These are phyloP conservation scores for Brachionus koreanus DNA, from an alignment of 1,140 invertebrate species.

Conservation along the genomic window DNA sequence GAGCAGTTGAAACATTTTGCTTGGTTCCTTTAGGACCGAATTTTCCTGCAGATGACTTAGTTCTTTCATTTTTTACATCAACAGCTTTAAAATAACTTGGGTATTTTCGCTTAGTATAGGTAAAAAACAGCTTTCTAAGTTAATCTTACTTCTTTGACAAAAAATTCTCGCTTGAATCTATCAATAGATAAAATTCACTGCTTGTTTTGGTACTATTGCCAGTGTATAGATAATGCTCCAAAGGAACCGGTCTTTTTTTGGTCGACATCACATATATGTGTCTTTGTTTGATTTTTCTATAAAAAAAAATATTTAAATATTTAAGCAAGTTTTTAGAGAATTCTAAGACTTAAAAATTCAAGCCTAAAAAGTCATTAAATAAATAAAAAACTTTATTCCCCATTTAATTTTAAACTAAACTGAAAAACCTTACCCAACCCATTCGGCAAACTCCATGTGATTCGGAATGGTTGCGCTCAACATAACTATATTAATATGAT, in stretches of 20 bases:
- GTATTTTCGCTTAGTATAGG: neutral
- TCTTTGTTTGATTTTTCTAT: slow-evolving; percentile 44
- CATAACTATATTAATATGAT: slow-evolving; percentile 91
- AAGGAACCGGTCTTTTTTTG: slow-evolving; percentile 81
- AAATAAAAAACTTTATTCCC: too few species aligned
- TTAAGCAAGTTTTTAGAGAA: neutral
- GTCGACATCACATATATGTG: slow-evolving; percentile 92
- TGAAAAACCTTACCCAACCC: slow-evolving; percentile 73
- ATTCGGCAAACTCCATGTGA: slow-evolving; percentile 89
- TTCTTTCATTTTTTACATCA: slow-evolving; percentile 67
- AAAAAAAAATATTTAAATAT: neutral
- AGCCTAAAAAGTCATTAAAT: neutral
- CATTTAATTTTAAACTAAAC: too few species aligned
- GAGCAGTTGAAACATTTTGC: slow-evolving; percentile 50
- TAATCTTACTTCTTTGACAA: slow-evolving; percentile 40
- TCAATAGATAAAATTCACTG: slow-evolving; percentile 75
- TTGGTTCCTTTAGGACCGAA: slow-evolving; percentile 62
- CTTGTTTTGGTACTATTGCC: slow-evolving; percentile 74
- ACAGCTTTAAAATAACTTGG: slow-evolving; percentile 64
- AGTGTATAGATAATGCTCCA: slow-evolving; percentile 88
- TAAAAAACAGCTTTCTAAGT: neutral
- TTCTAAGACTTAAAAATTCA: neutral
- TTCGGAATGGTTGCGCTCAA: slow-evolving; percentile 97
- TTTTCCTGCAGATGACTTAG: slow-evolving; percentile 62
- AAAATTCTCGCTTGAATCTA: slow-evolving; percentile 65